Evolutionary conservation across 2,888 invertebrate genomes (phyloP).

Genomic region (Fragum fragum): DNA sequence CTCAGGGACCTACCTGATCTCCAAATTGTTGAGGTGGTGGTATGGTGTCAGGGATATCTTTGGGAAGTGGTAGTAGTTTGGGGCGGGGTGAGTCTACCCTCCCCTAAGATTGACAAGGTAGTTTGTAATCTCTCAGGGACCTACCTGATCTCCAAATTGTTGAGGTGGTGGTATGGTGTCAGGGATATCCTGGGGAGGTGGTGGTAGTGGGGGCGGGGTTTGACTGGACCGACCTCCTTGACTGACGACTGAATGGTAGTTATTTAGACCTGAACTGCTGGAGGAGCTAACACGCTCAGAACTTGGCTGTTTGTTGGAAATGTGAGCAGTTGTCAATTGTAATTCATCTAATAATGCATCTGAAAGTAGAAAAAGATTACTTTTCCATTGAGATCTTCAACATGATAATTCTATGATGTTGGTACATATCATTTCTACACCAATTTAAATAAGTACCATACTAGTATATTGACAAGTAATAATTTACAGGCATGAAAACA

Average conservation of each 20-base stretch:
- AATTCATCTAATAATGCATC: constrained; percentile 98
- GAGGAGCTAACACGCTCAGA: constrained; percentile 18
- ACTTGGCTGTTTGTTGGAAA: constrained; percentile 69
- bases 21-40: too few species aligned
- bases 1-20: too few species aligned
- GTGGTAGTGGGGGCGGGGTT: constrained; percentile 84
- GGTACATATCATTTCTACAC: too few species aligned
- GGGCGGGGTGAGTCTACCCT: too few species aligned
- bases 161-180: constrained; percentile 77
- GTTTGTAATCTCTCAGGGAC: constrained; percentile 6
- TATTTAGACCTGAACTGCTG: constrained; percentile 21
- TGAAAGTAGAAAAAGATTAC: constrained; percentile 87
- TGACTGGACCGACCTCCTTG: constrained; percentile 51
- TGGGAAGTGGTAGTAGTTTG: too few species aligned
- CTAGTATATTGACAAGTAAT: too few species aligned
- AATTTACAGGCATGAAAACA: too few species aligned
- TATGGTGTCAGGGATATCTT: too few species aligned
- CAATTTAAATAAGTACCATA: too few species aligned
- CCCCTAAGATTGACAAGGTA: too few species aligned
- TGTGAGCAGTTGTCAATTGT: constrained; percentile 95
- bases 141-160: constrained; percentile 74
- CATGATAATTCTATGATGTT: too few species aligned
- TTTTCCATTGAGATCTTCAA: too few species aligned
- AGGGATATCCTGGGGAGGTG: constrained; percentile 81
- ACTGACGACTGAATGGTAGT: constrained; percentile 23